Evolutionary conservation across 2,113 vertebrate genomes (phyloP), one percentile per base, ranked within the genome.

Genomic region (Pseudois nayaur): DNA sequence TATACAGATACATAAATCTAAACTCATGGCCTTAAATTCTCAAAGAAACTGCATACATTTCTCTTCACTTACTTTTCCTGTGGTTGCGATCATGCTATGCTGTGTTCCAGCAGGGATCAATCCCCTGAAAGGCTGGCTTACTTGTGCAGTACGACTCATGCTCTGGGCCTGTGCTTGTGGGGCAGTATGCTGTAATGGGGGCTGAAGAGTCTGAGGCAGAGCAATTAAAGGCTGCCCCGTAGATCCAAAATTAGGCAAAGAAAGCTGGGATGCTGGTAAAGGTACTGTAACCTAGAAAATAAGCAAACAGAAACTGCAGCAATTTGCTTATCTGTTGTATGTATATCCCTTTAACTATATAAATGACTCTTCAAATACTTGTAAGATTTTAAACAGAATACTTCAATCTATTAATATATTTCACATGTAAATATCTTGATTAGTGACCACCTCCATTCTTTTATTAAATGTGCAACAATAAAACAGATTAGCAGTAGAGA

Each of bases 221-320:
- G 99, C 99, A 97, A 99, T 99, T 59, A 99, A 99, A 14, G 99
- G 99, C 97, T 99, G 99, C 15, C 99, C 99, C 21, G 99, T 99
- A 0, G 99, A 99, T 82, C 99, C 99, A 89, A 99, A 99, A 98
- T 99, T 99, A 84, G 99, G 98, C 98, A 99, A 97, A 71, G 99
- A 99, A 96, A 99, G 98, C 95, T 99, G 99, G 48, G 99, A 99
- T 94, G 99, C 99, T 16, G 99, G 99, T 96, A 99, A 98, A 97
- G 99, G 99, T 91, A 99, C 99, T 0, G 99, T 99, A 96, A 99
- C 99, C 99, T 99, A 97, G 71, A 96, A 96, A 94, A 87, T 13
- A 83, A 97, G 55, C 33, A 94, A 57, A 95, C 1, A 97, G 94
- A 87, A 79, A 87, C 55, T 93, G 97, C 60, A 98, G 95, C 93